Evolutionary conservation across 2,113 vertebrate species (phyloP).

Genomic region (Artemisiospiza belli): DNA sequence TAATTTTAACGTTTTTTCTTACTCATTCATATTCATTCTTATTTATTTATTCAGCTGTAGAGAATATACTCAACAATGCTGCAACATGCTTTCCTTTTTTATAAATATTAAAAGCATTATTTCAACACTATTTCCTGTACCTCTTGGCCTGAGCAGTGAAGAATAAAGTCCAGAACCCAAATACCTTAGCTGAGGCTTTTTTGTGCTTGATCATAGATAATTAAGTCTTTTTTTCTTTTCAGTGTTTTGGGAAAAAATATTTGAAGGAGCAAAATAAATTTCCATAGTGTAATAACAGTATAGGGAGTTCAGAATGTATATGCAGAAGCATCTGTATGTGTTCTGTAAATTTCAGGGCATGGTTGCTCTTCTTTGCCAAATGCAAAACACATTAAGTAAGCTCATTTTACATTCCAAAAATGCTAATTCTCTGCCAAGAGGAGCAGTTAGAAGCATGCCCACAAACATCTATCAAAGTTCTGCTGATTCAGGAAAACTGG

Average conservation of each 20-base stretch:
- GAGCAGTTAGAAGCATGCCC: background rate
- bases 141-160: background rate
- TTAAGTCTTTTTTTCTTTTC: background rate
- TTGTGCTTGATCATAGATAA: background rate
- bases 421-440: background rate
- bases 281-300: background rate
- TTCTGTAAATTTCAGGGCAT: background rate
- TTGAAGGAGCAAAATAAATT: background rate
- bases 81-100: background rate
- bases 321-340: background rate
- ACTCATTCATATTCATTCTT: background rate
- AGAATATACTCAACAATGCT: background rate
- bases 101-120: background rate
- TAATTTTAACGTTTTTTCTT: background rate
- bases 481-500: background rate
- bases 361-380: background rate
- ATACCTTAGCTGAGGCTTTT: background rate
- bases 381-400: background rate
- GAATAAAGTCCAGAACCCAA: background rate
- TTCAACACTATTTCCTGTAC: background rate
- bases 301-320: background rate
- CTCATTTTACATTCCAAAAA: background rate
- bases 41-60: background rate
- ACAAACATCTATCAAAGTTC: background rate
- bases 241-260: background rate